Evolutionary conservation across 1,140 invertebrate species (phyloP).

Genomic region (Bombus soroeensis): DNA sequence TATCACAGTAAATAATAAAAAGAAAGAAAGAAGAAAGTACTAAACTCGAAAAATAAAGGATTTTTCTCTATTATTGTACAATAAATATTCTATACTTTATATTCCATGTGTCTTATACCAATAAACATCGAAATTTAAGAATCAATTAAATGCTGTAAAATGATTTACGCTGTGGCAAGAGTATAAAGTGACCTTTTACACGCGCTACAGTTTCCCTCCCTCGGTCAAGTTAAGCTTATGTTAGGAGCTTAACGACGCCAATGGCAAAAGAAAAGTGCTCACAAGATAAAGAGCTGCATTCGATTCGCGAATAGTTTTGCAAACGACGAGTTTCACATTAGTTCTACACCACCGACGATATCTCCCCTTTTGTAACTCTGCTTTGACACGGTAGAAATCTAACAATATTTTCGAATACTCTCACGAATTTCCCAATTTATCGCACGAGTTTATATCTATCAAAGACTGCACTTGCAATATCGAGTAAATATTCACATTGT

Average conservation of each 20-base stretch:
- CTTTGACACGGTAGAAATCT: constrained; percentile 68
- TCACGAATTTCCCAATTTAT: constrained; percentile 49
- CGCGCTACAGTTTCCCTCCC: not conserved
- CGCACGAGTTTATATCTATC: constrained; percentile 64
- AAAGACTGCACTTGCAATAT: constrained; percentile 52
- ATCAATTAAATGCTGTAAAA: not conserved
- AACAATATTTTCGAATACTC: constrained; percentile 49
- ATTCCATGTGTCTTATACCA: not conserved
- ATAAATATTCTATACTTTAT: not conserved
- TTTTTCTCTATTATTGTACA: not conserved
- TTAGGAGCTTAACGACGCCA: constrained; percentile 7
- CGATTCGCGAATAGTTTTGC: constrained; percentile 18
- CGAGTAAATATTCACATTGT: constrained; percentile 64
- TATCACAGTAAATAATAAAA: not conserved
- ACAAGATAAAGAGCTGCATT: constrained; percentile 24
- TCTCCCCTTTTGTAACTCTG: constrained; percentile 18
- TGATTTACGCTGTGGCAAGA: not conserved
- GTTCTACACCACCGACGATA: constrained; percentile 17
- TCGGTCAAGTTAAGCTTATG: not conserved
- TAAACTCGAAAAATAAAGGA: not conserved
- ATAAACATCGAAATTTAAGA: not conserved
- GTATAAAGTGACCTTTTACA: constrained; percentile 34
- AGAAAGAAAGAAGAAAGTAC: too few relatives aligned
- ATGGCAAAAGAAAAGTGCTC: constrained; percentile 22
- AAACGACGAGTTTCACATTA: constrained; percentile 33